Evolutionary conservation across 2,888 invertebrate species (phyloP), one percentile per base, ranked within the genome.

Genomic region (Drosophila limbata): DNA sequence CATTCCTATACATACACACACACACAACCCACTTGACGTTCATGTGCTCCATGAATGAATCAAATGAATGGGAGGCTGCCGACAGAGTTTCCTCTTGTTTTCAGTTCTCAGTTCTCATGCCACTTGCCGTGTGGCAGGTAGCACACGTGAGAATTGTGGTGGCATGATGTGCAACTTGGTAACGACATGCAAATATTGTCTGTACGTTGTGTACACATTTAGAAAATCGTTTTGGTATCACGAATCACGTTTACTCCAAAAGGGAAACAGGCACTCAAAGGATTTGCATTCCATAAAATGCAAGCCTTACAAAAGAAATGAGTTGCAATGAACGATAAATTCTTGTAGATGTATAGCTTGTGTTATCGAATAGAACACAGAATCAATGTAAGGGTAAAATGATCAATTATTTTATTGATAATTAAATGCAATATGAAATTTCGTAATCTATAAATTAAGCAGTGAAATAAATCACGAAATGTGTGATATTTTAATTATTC

Each of bases 101-200:
- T 28, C 25, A n/a, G 4, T 25, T 25, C 10, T 40, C 44, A 11
- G 13, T 4, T n/a, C 28, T 37, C n/a, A 37, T 37, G 37, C 37
- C 37, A 28, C 28, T 28, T 28, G 28, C 28, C 28, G 11, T 17
- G 31, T 13, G 48, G 15, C 47, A 47, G 47, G 19, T 31, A 19
- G 42, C 42, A 33, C 15, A 25, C 25, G 44, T 35, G 33, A 56
- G 44, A 35, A 5, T 11, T 44, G 56, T 19, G 42, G 42, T 31
- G 42, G 55, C 55, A 55, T 53, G 40, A 53, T 11, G 19, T 56
- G 56, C 56, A 56, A 56, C 44, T 35, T 37, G 57, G 57, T 87
- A 82, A 87, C 85, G 88, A 84, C 67, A 82, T 87, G 82, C 82
- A 82, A 82, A 82, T 82, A 82, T 84, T 84, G 85, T 75, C 72